Percentiles rank a stretch among this genome's conserved stretches.
phyloP scores from a whole-genome alignment of 2,888 invertebrate genomes.

The Syritta pipiens region DNA sequence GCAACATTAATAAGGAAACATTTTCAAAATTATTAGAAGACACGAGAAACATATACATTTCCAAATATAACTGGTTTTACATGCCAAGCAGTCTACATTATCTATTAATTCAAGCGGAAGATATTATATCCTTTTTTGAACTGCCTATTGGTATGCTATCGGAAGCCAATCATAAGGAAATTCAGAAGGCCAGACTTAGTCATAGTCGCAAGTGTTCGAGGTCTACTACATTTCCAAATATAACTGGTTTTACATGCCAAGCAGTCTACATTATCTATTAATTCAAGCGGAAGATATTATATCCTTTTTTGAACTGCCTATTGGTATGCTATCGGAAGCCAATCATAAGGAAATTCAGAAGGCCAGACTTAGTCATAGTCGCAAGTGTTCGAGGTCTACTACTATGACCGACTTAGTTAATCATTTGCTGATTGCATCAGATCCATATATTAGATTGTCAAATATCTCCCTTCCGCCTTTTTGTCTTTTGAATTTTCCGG shows the following conservation, averaged over 20 bases:
- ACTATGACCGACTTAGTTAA: constrained; percentile 14
- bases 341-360: constrained; percentile 15
- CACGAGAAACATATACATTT: too few species aligned
- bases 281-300: constrained; percentile 13
- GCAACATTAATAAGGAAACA: too few species aligned
- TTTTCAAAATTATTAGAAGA: constrained; percentile 56
- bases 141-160: constrained; percentile 16
- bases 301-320: constrained; percentile 18
- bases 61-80: too few species aligned
- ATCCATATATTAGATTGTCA: too few species aligned
- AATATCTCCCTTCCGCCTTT: too few species aligned
- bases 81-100: too few species aligned
- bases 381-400: constrained; percentile 8
- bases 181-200: constrained; percentile 19
- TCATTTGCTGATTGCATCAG: constrained; percentile 3
- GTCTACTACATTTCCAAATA: too few species aligned
- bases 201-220: constrained; percentile 18
- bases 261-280: background rate
- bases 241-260: too few species aligned
- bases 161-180: constrained; percentile 15
- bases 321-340: constrained; percentile 15
- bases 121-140: constrained; percentile 21
- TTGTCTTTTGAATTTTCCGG: too few species aligned
- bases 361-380: constrained; percentile 19
- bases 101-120: constrained; percentile 1